Conservation (phyloP, 2,113 vertebrate species). For the Marmota monax region DNA sequence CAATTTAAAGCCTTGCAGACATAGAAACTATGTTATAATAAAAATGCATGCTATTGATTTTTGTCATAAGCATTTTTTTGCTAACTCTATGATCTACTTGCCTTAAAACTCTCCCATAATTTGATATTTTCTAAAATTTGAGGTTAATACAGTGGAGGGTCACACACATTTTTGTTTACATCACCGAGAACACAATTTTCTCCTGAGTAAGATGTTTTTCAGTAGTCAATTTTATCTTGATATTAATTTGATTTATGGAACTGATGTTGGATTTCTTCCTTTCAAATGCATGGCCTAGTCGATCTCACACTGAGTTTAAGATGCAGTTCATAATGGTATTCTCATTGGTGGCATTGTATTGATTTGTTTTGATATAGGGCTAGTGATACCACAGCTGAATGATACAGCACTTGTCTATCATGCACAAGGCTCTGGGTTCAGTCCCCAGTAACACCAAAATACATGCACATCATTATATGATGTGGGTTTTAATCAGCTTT, state of each 20-base stretch:
- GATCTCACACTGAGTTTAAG: conserved; percentile 63
- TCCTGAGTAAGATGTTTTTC: conserved; percentile 52
- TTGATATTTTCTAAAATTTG: conserved; percentile 21
- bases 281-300: conserved; percentile 63
- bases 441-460: not conserved
- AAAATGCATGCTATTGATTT: conserved; percentile 27
- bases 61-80: not conserved
- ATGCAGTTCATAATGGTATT: conserved; percentile 54
- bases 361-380: conserved; percentile 66
- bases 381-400: not conserved
- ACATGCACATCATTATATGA: not conserved
- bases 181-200: not conserved
- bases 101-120: conserved; percentile 14
- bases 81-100: not conserved
- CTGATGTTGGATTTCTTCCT: conserved; percentile 57
- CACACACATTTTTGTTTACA: not conserved
- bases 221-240: conserved; percentile 61
- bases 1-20: conserved; percentile 23
- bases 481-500: not conserved
- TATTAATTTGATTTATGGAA: conserved; percentile 75
- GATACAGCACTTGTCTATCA: not conserved
- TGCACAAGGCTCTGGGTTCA: not conserved
- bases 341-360: conserved; percentile 46
- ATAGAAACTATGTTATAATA: conserved; percentile 41
- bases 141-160: not conserved